Percentiles rank a stretch among this genome's conserved stretches.
Conservation (phyloP, 2,888 invertebrate species). For the Oxyteleia sp. region DNA sequence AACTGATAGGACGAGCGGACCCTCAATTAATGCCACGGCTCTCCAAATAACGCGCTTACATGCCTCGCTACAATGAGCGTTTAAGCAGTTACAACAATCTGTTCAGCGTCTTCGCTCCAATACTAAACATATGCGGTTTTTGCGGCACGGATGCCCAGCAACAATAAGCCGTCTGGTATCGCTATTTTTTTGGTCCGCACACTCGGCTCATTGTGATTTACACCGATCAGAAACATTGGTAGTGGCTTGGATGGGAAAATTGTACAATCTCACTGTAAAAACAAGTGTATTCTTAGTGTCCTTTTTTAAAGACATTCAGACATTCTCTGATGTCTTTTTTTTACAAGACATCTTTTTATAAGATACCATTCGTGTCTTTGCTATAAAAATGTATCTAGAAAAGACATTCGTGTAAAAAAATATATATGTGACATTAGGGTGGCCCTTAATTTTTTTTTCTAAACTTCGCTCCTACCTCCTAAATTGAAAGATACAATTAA, state of each 20-base stretch:
- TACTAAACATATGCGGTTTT: slow-evolving; percentile 70
- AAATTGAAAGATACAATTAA: too few species aligned
- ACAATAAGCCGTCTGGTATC: slow-evolving; percentile 53
- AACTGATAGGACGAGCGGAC: slow-evolving; percentile 68
- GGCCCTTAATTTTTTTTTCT: too few species aligned
- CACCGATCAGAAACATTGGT: slow-evolving; percentile 22
- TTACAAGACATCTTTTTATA: too few species aligned
- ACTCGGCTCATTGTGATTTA: slow-evolving; percentile 37
- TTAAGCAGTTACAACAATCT: slow-evolving; percentile 69
- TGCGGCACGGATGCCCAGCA: slow-evolving; percentile 54
- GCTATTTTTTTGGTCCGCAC: slow-evolving; percentile 23
- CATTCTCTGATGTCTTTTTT: too few species aligned
- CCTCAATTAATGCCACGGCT: slow-evolving; percentile 68
- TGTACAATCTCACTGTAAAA: too few species aligned
- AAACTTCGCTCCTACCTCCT: too few species aligned
- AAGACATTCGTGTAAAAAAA: too few species aligned
- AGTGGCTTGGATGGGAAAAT: slow-evolving; percentile 46
- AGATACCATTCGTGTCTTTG: too few species aligned
- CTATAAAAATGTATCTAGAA: too few species aligned
- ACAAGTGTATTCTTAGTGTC: too few species aligned
- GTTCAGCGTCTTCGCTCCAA: slow-evolving; percentile 52
- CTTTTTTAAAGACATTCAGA: too few species aligned
- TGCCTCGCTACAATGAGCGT: slow-evolving; percentile 59
- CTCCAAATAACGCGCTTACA: slow-evolving; percentile 71
- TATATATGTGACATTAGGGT: too few species aligned